Percentiles rank a stretch among this genome's conserved stretches.
These are phyloP conservation scores for Drosophila conformis DNA, from an alignment of 2,888 invertebrate genomes.

Conservation along the genomic window DNA sequence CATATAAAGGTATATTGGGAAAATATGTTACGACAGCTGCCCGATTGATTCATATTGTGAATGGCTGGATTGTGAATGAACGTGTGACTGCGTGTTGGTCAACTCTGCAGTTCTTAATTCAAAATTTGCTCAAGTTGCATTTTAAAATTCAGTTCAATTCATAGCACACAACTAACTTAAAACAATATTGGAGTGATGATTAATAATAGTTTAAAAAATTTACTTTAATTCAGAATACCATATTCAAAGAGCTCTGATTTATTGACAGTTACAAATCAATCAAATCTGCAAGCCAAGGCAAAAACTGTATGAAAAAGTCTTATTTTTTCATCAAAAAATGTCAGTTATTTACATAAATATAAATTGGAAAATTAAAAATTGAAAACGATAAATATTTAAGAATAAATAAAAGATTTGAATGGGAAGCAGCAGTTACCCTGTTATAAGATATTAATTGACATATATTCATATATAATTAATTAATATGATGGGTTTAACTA, in stretches of 20 bases:
- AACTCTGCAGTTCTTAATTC: neutral
- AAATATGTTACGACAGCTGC: constrained; percentile 13
- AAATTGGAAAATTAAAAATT: constrained; percentile 4
- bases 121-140: neutral
- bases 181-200: neutral
- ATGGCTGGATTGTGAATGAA: constrained; percentile 5
- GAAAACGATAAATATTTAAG: neutral
- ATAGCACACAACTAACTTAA: neutral
- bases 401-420: too few relatives aligned
- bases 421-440: neutral
- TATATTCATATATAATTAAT: too few relatives aligned
- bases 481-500: neutral
- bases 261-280: neutral
- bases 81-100: neutral
- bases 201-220: neutral
- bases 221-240: neutral
- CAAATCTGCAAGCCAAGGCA: neutral
- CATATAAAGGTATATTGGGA: constrained; percentile 7
- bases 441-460: neutral
- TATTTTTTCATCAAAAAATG: neutral
- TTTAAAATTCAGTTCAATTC: neutral
- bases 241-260: neutral
- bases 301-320: neutral
- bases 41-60: neutral
- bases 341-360: neutral